Evolutionary conservation across 23 tunicate genomes (phyloP), one percentile per base, ranked within the genome.

Genomic region (Trididemnum clinides): DNA sequence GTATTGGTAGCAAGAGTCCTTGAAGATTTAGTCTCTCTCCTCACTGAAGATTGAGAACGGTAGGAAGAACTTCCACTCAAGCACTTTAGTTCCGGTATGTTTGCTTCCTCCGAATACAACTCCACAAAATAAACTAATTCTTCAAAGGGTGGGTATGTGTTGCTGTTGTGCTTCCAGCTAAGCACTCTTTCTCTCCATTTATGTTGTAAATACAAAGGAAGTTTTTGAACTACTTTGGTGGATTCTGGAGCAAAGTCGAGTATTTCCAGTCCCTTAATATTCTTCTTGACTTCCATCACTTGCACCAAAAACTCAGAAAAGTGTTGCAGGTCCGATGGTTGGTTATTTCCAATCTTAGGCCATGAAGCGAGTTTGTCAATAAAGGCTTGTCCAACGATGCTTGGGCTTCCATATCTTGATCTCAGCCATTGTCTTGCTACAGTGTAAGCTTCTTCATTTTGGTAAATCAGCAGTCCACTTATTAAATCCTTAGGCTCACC

Each of bases 361-460:
- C 81, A 74, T 12, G 81, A 3, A 22, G 20, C 6, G 2, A 74
- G 29, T 31, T 26, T 51, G 19, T 79, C 18, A 6, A 3, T 5
- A 57, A 79, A 34, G 15, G 84, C 84, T 34, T 57, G 50, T 18
- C 58, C 20, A 28, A 79, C 18, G n/a, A 28, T 23, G 57, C 71
- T 79, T 20, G 39, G 39, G 30, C 57, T 57, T 2, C 84, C 84
- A 79, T 57, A 79, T 3, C 84, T 21, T 57, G 28, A 21, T 57
- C 37, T 33, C 36, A 79, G 71, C n/a, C 51, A 6, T 20, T 37
- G 36, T 30, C 71, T 79, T 79, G 84, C 84, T 19, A 12, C 20
- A 10, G 28, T 20, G 71, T 79, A 79, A 1, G 84, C 84, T 5
- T 79, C 73, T 57, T 79, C 84, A 37, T 28, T 20, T 79, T 79